Base-by-base conservation (phyloP, 2,888 invertebrate species). In the Plagodis dolabraria region DNA sequence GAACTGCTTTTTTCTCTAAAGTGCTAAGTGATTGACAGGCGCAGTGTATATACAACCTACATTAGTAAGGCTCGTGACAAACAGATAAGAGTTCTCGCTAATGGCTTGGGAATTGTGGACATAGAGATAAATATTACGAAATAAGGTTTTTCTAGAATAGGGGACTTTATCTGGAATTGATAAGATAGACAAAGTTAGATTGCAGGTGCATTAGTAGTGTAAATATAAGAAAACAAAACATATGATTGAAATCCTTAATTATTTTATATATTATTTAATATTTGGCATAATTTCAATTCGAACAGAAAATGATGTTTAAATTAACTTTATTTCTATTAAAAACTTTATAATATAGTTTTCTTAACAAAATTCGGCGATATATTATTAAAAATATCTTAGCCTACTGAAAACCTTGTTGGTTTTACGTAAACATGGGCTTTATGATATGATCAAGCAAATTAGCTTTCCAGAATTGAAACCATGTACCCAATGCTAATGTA, bases 41-140 rank as follows among this genome's bases (percentile, higher is more conserved):
- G 53, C 45, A 45, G 63, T 77, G 71, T 79, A 63, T 72, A 65
- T 55, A 61, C 64, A 67, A 66, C 69, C 67, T 74, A 71, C 69
- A 73, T 76, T 74, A 72, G 68, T 72, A 70, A 69, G 71, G 70
- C 76, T 76, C 80, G 85, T 85, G 85, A 83, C 84, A 80, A 77
- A 80, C 74, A 81, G 84, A 87, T 85, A 86, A 82, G 75, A 69
- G 77, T 74, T 79, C 77, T 68, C 56, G 72, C 82, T 87, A 88
- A 87, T 87, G 85, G 84, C 80, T 71, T 52, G 57, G 70, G 75
- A 65, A 77, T 53, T 61, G 60, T 61, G 46, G 56, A 57, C 47
- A 38, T 36, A 49, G 40, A 35, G 83, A 86, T 83, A 83, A 83
- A 70, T 67, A 75, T 83, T 79, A 78, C 74, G 75, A 77, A 85